Base-by-base conservation (phyloP, 2,797 vertebrate genomes). In the Artibeus lituratus region DNA sequence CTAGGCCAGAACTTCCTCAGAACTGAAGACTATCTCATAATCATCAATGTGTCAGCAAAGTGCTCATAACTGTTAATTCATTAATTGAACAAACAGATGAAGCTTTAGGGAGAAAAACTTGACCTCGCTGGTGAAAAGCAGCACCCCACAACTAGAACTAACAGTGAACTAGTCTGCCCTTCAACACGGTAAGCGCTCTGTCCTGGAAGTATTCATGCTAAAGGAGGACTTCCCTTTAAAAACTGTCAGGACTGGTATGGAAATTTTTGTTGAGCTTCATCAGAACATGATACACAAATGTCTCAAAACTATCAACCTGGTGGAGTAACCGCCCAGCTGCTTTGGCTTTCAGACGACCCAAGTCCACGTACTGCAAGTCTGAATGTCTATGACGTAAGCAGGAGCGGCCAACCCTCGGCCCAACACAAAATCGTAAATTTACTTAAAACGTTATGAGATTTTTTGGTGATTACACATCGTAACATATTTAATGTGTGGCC, bases 271-370 rank as follows among this genome's bases (percentile, higher is more conserved):
- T 72, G 49, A 18, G 5, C 39, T 37, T 69, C 69, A 49, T 72
- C 70, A 32, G 73, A 21, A 57, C 19, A 10, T 62, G 47, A 76
- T 74, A 76, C 62, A 74, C 26, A 32, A 78, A 42, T 59, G 39
- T 80, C 86, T 86, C 83, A 77, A 53, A 15, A 32, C 51, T 51
- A 7, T 49, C 57, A 94, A 67, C 39, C 7, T 49, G 11, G 7
- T 21, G 62, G 39, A 69, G 35, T 93, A 82, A 77, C 89, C 88
- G 37, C 90, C 69, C 76, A 94, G 83, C 55, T 91, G 32, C 76
- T 72, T 85, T 90, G 89, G 22, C 72, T 74, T 88, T 94, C 82
- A 96, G 42, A 87, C 65, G 92, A 88, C 82, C 53, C 72, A 78
- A 65, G 70, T 42, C 39, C 32, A 86, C 10, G 53, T 59, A 65